Conservation (phyloP, 2,888 invertebrate species). For the Eilema depressum region DNA sequence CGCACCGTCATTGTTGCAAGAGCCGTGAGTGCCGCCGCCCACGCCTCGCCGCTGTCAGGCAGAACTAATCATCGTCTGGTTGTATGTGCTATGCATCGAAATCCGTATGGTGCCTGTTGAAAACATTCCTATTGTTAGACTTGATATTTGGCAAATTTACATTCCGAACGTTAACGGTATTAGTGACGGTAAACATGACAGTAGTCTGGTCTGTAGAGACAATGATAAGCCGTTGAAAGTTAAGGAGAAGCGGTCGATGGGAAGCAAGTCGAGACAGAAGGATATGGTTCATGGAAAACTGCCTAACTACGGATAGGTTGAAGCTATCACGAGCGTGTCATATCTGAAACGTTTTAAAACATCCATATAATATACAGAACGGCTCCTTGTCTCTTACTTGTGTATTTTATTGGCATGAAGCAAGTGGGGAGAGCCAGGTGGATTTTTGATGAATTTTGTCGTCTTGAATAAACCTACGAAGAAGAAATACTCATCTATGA, state of each 20-base stretch:
- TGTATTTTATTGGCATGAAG: conserved; percentile 84
- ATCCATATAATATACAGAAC: conserved; percentile 66
- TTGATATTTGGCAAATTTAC: background rate
- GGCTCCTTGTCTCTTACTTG: conserved; percentile 76
- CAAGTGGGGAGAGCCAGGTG: conserved; percentile 83
- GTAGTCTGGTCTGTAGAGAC: conserved; percentile 25
- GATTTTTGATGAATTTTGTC: conserved; percentile 81
- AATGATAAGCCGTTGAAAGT: conserved; percentile 40
- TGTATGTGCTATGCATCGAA: conserved; percentile 84
- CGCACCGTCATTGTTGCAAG: conserved; percentile 51
- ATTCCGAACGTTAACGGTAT: conserved; percentile 31
- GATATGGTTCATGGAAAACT: conserved; percentile 46
- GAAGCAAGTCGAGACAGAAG: conserved; percentile 49
- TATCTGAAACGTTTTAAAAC: conserved; percentile 56
- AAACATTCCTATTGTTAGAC: conserved; percentile 20
- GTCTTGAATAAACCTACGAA: conserved; percentile 84
- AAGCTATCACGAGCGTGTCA: conserved; percentile 68
- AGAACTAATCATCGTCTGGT: conserved; percentile 75
- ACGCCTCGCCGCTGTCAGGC: conserved; percentile 77
- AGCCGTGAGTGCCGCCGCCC: conserved; percentile 62
- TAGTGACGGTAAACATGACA: conserved; percentile 29
- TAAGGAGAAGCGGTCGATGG: conserved; percentile 47
- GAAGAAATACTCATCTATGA: conserved; percentile 65
- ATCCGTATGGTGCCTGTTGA: conserved; percentile 80
- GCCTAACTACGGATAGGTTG: conserved; percentile 70